Evolutionary conservation across 2,888 invertebrate species (phyloP).

Genomic region (Rotaria sp.): DNA sequence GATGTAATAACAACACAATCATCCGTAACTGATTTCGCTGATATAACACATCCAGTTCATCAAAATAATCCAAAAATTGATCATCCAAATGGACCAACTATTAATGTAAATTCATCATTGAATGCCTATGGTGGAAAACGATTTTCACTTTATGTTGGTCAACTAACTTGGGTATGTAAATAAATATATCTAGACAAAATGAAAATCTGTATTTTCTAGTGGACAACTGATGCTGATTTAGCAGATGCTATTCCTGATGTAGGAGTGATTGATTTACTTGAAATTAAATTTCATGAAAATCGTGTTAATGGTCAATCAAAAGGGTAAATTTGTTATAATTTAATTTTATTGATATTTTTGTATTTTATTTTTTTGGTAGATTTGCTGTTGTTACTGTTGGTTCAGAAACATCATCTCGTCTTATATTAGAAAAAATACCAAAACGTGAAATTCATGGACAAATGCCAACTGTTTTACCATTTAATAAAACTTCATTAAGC

Average conservation of each 20-base stretch:
- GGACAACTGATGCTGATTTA: conserved; percentile 94
- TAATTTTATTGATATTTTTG: no score
- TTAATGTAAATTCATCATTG: neutral
- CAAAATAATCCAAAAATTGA: neutral
- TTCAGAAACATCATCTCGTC: conserved; percentile 78
- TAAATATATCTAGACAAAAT: neutral
- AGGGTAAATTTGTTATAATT: conserved; percentile 64
- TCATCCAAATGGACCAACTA: neutral
- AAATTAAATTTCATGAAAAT: conserved; percentile 98
- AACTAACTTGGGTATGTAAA: conserved; percentile 32
- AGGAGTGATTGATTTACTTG: conserved; percentile 84
- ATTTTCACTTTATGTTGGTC: conserved; percentile 35
- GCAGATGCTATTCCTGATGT: conserved; percentile 73
- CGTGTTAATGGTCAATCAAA: conserved; percentile 95
- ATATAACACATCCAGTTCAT: neutral
- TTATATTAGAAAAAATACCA: conserved; percentile 84
- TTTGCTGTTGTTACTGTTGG: conserved; percentile 90
- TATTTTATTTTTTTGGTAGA: conserved; percentile 46
- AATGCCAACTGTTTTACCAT: conserved; percentile 83
- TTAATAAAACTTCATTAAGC: conserved; percentile 77
- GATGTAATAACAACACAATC: conserved; percentile 27
- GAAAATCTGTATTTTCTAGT: conserved; percentile 60
- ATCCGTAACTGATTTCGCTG: neutral
- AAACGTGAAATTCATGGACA: conserved; percentile 92
- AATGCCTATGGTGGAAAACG: neutral